Evolutionary conservation across 2,113 vertebrate genomes (phyloP).

Genomic region (Cebus imitator): DNA sequence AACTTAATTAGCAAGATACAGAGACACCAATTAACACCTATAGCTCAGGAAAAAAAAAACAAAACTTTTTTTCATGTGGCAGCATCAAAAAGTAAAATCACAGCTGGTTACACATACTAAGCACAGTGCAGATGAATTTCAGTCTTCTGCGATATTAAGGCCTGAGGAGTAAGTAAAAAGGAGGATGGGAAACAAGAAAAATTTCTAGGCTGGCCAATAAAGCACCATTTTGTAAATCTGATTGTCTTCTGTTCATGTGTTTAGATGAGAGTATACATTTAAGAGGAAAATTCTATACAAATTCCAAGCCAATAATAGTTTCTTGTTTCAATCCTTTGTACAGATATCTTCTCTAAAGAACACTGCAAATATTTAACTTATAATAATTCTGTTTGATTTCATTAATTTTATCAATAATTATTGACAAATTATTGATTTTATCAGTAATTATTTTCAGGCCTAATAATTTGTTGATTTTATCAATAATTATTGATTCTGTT

Average conservation of each 20-base stretch:
- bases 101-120: conserved; percentile 84
- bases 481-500: not conserved
- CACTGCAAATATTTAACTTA: conserved; percentile 62
- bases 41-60: conserved; percentile 78
- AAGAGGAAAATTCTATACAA: conserved; percentile 46
- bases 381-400: conserved; percentile 62
- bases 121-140: conserved; percentile 75
- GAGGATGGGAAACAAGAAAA: not conserved
- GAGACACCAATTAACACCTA: conserved; percentile 92
- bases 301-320: conserved; percentile 57
- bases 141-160: conserved; percentile 76
- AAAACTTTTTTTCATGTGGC: conserved; percentile 72
- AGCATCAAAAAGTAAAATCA: conserved; percentile 82
- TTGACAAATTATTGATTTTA: not conserved
- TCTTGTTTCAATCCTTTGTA: conserved; percentile 40
- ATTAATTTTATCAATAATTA: not conserved
- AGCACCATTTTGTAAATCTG: conserved; percentile 54
- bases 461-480: no score
- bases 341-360: conserved; percentile 56
- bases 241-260: conserved; percentile 60
- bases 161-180: conserved; percentile 64
- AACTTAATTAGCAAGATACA: conserved; percentile 90
- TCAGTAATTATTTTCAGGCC: not conserved
- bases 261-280: conserved; percentile 58
- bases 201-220: conserved; percentile 44